Evolutionary conservation across 1,140 invertebrate species (phyloP).

Genomic region (Apis dorsata): DNA sequence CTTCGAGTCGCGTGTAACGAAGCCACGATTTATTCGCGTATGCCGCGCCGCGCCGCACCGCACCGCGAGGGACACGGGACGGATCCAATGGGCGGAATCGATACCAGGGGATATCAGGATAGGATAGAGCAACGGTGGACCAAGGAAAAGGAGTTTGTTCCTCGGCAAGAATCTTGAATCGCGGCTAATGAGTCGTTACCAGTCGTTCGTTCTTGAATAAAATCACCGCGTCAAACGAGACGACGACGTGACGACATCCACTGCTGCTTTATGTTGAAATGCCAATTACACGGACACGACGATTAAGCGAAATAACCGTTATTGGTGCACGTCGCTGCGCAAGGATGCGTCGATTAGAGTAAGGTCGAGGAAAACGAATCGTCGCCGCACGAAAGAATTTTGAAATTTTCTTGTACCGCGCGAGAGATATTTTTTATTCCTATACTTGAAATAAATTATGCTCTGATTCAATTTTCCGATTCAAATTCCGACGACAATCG

Average conservation of each 20-base stretch:
- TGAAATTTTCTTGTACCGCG: background rate
- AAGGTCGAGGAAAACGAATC: background rate
- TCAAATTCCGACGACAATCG: background rate
- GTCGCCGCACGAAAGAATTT: background rate
- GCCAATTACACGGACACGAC: slow-evolving; percentile 29
- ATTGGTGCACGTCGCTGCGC: slow-evolving; percentile 13
- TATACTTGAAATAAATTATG: background rate
- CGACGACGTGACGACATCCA: slow-evolving; percentile 27
- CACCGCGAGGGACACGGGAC: slow-evolving; percentile 36
- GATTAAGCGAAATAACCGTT: slow-evolving; percentile 40
- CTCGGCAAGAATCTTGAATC: slow-evolving; percentile 64
- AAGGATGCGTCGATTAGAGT: slow-evolving; percentile 11
- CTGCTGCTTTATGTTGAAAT: slow-evolving; percentile 2
- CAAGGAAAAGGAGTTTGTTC: slow-evolving; percentile 61
- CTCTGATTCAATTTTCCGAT: too few species aligned
- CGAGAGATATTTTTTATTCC: background rate
- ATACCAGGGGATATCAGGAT: slow-evolving; percentile 32
- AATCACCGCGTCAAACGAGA: slow-evolving; percentile 36
- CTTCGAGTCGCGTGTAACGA: slow-evolving; percentile 75
- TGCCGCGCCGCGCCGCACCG: slow-evolving; percentile 51
- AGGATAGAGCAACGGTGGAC: background rate
- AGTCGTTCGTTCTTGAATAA: slow-evolving; percentile 49
- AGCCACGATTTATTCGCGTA: slow-evolving; percentile 75
- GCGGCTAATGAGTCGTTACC: slow-evolving; percentile 65
- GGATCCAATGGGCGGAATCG: slow-evolving; percentile 57